Evolutionary conservation across 1,140 invertebrate species (phyloP).

Genomic region (Harpegnathos saltator): DNA sequence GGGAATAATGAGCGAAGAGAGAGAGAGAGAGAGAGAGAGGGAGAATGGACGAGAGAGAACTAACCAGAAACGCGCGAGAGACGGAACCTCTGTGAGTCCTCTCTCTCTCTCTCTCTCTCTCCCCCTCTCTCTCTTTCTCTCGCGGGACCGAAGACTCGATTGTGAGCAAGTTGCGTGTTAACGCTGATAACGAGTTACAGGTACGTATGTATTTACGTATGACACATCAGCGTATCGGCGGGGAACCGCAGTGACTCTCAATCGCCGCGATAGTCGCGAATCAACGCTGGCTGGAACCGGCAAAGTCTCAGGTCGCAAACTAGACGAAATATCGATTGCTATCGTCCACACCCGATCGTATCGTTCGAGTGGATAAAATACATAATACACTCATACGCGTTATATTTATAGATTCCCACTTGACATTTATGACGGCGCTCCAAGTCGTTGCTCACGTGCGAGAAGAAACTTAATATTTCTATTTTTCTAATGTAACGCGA

Average conservation of each 20-base stretch:
- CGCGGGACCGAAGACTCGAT: constrained; percentile 53
- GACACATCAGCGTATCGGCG: constrained; percentile 67
- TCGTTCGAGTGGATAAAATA: no score
- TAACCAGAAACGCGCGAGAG: constrained; percentile 60
- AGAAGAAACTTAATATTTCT: no score
- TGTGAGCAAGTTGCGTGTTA: constrained; percentile 53
- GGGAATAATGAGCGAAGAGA: constrained; percentile 53
- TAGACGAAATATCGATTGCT: no score
- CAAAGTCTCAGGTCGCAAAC: no score
- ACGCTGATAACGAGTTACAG: constrained; percentile 77
- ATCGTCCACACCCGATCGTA: no score
- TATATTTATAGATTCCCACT: no score
- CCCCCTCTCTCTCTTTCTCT: constrained; percentile 29
- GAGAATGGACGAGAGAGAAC: constrained; percentile 66
- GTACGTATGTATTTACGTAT: constrained; percentile 68
- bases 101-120: constrained; percentile 19
- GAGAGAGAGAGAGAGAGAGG: constrained; percentile 32
- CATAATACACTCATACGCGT: no score
- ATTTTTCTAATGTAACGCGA: no score
- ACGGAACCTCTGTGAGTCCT: constrained; percentile 24
- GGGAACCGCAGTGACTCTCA: constrained; percentile 69
- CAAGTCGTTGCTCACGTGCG: no score
- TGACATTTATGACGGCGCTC: no score
- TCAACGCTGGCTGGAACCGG: background rate
- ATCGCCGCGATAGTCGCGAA: background rate